Evolutionary conservation across 2,797 vertebrate genomes (phyloP), one percentile per base, ranked within the genome.

Genomic region (Philypnodon macrostomus): DNA sequence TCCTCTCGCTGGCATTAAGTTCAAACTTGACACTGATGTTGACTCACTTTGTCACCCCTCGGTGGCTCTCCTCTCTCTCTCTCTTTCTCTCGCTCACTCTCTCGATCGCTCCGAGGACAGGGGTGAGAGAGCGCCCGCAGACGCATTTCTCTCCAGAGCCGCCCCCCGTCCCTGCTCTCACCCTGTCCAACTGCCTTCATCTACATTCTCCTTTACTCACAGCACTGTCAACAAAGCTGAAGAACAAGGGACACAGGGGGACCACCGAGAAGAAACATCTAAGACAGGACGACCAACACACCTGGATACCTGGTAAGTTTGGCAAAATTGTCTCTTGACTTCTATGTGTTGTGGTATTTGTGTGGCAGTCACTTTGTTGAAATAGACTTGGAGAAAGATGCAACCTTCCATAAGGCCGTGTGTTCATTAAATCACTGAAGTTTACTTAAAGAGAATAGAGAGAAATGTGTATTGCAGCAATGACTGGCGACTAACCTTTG

Each of bases 21-120:
- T 91, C 87, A 91, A 87, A 87, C 85, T 88, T 90, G 89, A 91
- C 89, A 91, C 86, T 91, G 89, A 91, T 85, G 87, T 88, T 91
- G 87, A 91, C 87, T 90, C 85, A 75, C 79, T 88, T 84, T 91
- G 88, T 90, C 88, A 91, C 86, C 81, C 78, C 86, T 88, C 80
- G 69, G 75, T 87, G 77, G 78, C 83, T 79, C 82, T 34, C 82
- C 58, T 51, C 68, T 45, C 61, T 67, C 64, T 52, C 58, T 67
- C 63, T 50, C 35, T 36, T 42, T 38, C 58, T 58, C 58, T 18
- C 48, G 23, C 53, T 52, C 34, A 32, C 32, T 48, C 56, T 54
- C 60, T 57, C 80, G 74, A 82, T 85, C 63, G 77, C 85, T 87
- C 52, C 65, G 81, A 89, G 87, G 87, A 86, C 83, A 87, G n/a